These are phyloP conservation scores for Hermatobates lingyangjiaoensis DNA, from an alignment of 1,140 invertebrate genomes.

Conservation along the genomic window DNA sequence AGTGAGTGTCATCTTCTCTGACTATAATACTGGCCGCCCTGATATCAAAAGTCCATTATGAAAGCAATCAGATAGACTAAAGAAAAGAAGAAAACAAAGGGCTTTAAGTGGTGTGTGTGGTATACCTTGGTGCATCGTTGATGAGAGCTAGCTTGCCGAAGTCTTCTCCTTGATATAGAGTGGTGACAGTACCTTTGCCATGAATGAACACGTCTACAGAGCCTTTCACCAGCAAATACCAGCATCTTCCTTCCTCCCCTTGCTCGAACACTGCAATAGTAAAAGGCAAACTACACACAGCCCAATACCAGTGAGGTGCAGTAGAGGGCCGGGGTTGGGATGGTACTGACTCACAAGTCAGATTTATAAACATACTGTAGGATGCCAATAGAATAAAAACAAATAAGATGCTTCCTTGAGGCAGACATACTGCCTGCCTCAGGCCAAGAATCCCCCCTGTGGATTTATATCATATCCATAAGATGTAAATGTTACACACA, in stretches of 20 bases:
- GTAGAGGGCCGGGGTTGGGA: too few species aligned
- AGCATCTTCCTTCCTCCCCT: conserved; percentile 72
- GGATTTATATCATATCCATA: too few species aligned
- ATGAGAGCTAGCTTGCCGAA: conserved; percentile 76
- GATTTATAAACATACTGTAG: too few species aligned
- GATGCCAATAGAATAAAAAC: too few species aligned
- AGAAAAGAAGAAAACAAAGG: too few species aligned
- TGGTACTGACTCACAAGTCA: too few species aligned
- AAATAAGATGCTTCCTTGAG: too few species aligned
- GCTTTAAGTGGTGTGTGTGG: neutral
- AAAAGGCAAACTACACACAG: too few species aligned
- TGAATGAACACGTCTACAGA: conserved; percentile 74
- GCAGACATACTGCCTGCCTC: too few species aligned
- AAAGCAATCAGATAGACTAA: neutral
- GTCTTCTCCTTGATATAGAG: conserved; percentile 69
- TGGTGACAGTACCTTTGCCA: conserved; percentile 68
- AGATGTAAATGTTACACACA: too few species aligned
- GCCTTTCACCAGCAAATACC: conserved; percentile 72
- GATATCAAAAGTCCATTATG: conserved; percentile 14
- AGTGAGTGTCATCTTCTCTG: conserved; percentile 67
- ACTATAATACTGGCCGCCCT: conserved; percentile 71
- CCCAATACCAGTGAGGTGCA: too few species aligned
- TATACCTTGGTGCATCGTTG: conserved; percentile 65
- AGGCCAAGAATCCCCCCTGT: too few species aligned
- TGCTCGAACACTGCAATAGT: conserved; percentile 60